phyloP scores from a whole-genome alignment of 2,888 invertebrate genomes.

The Rotaria sp. region DNA sequence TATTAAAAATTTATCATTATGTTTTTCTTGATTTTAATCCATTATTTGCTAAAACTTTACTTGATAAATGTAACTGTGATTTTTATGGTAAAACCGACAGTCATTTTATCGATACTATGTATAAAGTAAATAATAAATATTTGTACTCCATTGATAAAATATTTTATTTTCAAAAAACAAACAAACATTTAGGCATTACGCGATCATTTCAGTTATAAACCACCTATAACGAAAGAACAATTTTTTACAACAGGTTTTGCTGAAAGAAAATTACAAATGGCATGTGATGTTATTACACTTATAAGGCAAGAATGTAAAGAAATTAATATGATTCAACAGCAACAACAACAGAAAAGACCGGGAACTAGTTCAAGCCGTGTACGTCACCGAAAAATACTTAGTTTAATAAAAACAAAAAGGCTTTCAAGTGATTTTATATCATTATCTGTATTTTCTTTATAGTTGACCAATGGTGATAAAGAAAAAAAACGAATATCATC shows the following conservation, averaged over 20 bases:
- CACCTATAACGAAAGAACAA: conserved; percentile 38
- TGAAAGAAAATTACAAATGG: conserved; percentile 38
- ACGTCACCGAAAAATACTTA: neutral
- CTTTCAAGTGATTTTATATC: too few species aligned
- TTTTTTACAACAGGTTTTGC: conserved; percentile 40
- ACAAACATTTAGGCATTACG: conserved; percentile 19
- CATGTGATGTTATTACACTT: conserved; percentile 31
- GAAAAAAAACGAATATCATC: neutral
- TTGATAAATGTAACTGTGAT: conserved; percentile 35
- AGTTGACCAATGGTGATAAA: neutral
- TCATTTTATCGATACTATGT: conserved; percentile 37
- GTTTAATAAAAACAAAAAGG: neutral
- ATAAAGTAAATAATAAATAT: neutral
- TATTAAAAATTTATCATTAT: conserved; percentile 35
- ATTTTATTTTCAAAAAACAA: neutral
- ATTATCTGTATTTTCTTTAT: neutral
- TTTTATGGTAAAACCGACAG: conserved; percentile 38
- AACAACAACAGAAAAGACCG: neutral
- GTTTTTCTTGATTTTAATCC: conserved; percentile 36
- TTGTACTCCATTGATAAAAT: neutral
- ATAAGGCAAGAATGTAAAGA: conserved; percentile 29
- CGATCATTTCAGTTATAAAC: conserved; percentile 38
- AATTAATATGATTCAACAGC: neutral
- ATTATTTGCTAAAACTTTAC: conserved; percentile 28
- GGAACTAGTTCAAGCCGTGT: neutral